Conservation (phyloP, 30 jellyfish, hydroid and myxozoan genomes). For the Aurelia aurita region DNA sequence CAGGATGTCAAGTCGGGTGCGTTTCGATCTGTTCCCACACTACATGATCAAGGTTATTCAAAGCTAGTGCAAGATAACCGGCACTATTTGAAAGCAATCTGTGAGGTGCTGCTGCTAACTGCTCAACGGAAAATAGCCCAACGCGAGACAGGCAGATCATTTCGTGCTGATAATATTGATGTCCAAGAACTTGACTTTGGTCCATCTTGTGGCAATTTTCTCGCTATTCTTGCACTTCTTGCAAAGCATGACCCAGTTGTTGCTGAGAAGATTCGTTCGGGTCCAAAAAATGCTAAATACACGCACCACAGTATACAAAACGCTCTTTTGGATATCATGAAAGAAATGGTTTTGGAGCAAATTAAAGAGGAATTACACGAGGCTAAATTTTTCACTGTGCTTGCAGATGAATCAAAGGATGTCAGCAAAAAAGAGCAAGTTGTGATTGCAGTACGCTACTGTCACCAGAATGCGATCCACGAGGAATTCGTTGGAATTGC, state of each 20-base stretch:
- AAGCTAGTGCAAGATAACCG: slow-evolving; percentile 42
- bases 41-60: slow-evolving; percentile 21
- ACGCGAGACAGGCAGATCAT: slow-evolving; percentile 57
- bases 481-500: slow-evolving; percentile 38
- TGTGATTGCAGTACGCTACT: slow-evolving; percentile 59
- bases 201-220: slow-evolving; percentile 61
- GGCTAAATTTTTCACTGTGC: slow-evolving; percentile 22
- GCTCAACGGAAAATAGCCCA: slow-evolving; percentile 63
- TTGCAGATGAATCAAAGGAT: slow-evolving; percentile 67
- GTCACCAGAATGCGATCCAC: slow-evolving; percentile 41
- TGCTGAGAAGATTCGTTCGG: slow-evolving; percentile 24
- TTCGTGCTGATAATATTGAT: background rate
- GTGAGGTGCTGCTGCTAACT: slow-evolving; percentile 56
- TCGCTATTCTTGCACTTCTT: slow-evolving; percentile 41
- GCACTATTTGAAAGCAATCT: slow-evolving; percentile 36
- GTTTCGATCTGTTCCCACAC: slow-evolving; percentile 14
- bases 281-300: slow-evolving; percentile 56
- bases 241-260: slow-evolving; percentile 44
- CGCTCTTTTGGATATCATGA: slow-evolving; percentile 27
- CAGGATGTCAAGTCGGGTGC: slow-evolving; percentile 42
- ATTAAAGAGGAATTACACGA: slow-evolving; percentile 23
- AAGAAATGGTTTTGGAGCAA: slow-evolving; percentile 55
- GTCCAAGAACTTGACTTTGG: slow-evolving; percentile 26
- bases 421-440: slow-evolving; percentile 53
- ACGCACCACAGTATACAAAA: slow-evolving; percentile 50